Base-by-base conservation (phyloP, 2,797 vertebrate species). In the Spinibarbus caldwelli region DNA sequence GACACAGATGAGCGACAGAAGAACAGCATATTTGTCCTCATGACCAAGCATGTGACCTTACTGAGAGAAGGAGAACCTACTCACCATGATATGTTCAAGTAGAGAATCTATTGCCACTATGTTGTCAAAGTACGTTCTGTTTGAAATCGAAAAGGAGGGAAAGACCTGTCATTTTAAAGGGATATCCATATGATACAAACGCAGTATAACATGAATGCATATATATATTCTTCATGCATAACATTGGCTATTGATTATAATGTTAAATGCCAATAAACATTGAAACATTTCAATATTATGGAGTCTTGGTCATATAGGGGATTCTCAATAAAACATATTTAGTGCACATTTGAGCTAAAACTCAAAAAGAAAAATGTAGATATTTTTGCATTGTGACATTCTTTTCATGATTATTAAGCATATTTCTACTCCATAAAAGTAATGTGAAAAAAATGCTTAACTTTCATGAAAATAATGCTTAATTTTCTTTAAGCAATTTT, bases 71-170 rank as follows among this genome's bases (percentile, higher is more conserved):
- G 86, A 92, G 89, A 90, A 90, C 87, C 89, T 89, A 95, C 97
- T 96, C 96, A 99, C 98, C 98, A 99, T 99, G 93, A 99, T 99
- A 95, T 99, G 97, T 98, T 99, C 98, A 98, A 99, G 98, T 96
- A 99, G 97, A 96, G 98, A 98, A 97, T 99, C 98, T 98, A 99
- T 99, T 97, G 98, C 98, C 91, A 99, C 97, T 95, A 99, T 99
- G 93, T 99, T 99, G 97, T 99, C 98, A 96, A 99, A 99, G 94
- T 99, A 99, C 0, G 98, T 99, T 96, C 98, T 99, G 97, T 91
- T 34, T 45, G 17, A 45, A 91, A 94, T 91, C 80, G 89, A 59
- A 85, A 66, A 70, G 66, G 54, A 72, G 14, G 15, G 43, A 85
- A 49, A 82, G 14, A 76, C n/a, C 23, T 75, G 67, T 81, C 29